Base-by-base conservation (phyloP, 2,113 vertebrate species). In the Pterophyllum scalare region DNA sequence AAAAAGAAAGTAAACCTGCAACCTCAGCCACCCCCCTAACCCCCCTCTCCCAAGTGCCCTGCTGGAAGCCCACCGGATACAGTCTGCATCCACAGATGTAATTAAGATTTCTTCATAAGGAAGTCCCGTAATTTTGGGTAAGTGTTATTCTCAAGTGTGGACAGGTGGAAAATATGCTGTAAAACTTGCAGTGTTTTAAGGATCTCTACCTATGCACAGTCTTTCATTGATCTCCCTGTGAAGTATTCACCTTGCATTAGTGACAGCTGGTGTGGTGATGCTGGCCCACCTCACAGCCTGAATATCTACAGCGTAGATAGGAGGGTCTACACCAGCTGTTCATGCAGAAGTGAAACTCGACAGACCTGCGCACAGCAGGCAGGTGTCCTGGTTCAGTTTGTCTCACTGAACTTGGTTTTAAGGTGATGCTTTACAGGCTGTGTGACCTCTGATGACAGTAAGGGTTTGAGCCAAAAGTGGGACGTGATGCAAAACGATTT, bases 61-160 rank as follows among this genome's bases (percentile, higher is more conserved):
- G 87, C 35, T 38, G 84, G 89, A 65, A 31, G 40, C 86, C 83
- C 59, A 52, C 79, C 17, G 62, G 80, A 87, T 62, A 86, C 75
- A 56, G 70, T 85, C 79, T 80, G 91, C 67, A 81, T 14, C 85
- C 85, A 78, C 88, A 85, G 86, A 93, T 94, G 92, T 91, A 58
- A 91, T 84, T 88, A 86, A 83, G 74, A 88, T 93, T 92, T 91
- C 89, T 10, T 87, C 89, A 7, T 80, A 77, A 82, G 91, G 87
- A 86, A 91, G 92, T 89, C 92, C 94, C 80, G 80, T 81, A 13
- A 31, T 88, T 86, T 80, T 84, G 93, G 93, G 94, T 95, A 58
- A 94, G 94, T 93, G 75, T 59, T 59, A 28, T n/a, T 52, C 20
- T 61, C 65, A 13, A 43, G 40, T 76, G 56, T 79, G 78, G 59